Evolutionary conservation across 2,888 invertebrate genomes (phyloP), one percentile per base, ranked within the genome.

Genomic region (Brachylomia viminalis): DNA sequence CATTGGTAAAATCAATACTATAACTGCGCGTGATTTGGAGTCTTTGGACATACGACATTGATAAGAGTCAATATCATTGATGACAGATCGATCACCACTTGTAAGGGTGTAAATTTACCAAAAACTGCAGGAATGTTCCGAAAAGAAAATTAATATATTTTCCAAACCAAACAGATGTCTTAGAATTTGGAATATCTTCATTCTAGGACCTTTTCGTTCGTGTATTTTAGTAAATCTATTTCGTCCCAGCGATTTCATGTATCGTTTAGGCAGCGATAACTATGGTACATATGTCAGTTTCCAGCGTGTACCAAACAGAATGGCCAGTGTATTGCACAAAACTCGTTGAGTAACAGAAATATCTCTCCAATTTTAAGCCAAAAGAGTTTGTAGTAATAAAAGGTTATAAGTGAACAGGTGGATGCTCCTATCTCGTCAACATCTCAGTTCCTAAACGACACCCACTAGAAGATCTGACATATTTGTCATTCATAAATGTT

Each of bases 401-500:
- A 74, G 30, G 13, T 38, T 56, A 47, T 8, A 56, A 38, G 54
- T 13, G 42, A 74, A 81, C 85, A 84, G 83, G 83, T 83, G 85
- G 71, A 77, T 74, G 56, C 23, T 38, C n/a, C 54, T 84, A 83
- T 83, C 83, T 58, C 6, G 45, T 6, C 15, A 58, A 65, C 47
- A 82, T 83, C 85, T 54, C 27, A 72, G 77, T 81, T 77, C 77
- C 71, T 81, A 83, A 84, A 84, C 82, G 85, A 85, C 83, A 84
- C 83, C 83, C 83, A 80, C 80, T 67, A 38, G n/a, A 62, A 84
- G 73, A 81, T 77, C 81, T 81, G 69, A 74, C 82, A 69, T 77
- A 83, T 77, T 83, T 74, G 66, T 79, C 81, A 83, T 87, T 87
- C 87, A 86, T 86, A 78, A 83, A 86, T 86, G 87, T 76, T 85